A percentile compares a stretch with the other conserved stretches of the same genome.
Evolutionary conservation across 2,113 vertebrate species (phyloP).

Genomic region (Anguilla rostrata): DNA sequence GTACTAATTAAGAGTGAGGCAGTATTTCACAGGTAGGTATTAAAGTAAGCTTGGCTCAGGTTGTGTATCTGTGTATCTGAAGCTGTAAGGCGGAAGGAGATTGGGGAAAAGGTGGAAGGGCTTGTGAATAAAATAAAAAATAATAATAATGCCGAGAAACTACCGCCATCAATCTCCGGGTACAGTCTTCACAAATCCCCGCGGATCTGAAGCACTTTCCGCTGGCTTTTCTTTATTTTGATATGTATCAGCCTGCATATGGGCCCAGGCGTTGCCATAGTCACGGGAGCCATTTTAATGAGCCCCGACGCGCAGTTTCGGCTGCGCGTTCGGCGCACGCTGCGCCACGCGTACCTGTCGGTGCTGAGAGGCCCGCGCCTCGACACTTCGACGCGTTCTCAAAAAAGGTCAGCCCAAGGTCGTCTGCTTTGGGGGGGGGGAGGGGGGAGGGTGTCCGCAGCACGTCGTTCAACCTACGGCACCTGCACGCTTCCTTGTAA

Average conservation of each 20-base stretch:
- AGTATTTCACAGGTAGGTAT: no score
- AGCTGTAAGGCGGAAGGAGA: no score
- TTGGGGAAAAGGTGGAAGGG: no score
- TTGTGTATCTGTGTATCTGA: no score
- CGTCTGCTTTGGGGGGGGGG: conserved; percentile 21
- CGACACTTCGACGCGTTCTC: conserved; percentile 42
- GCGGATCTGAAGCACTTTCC: not conserved
- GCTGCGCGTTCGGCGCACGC: not conserved
- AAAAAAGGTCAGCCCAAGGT: conserved; percentile 55
- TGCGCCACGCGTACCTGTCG: no score
- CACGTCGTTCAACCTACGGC: conserved; percentile 1
- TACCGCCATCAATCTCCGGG: not conserved
- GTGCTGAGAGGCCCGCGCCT: conserved; percentile 6
- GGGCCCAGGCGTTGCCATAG: not conserved
- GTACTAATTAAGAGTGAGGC: not conserved
- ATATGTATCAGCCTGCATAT: not conserved
- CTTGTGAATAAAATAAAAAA: no score
- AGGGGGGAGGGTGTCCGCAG: not conserved
- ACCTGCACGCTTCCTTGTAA: conserved; percentile 31
- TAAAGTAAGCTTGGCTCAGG: no score
- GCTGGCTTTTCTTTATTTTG: not conserved
- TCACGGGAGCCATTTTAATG: not conserved
- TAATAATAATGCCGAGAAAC: no score
- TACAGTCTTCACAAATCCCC: not conserved
- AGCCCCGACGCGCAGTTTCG: not conserved